A percentile compares a stretch with the other conserved stretches of the same genome.
Conservation (phyloP, 2,797 vertebrate species). For the Pangasius krempfi region DNA sequence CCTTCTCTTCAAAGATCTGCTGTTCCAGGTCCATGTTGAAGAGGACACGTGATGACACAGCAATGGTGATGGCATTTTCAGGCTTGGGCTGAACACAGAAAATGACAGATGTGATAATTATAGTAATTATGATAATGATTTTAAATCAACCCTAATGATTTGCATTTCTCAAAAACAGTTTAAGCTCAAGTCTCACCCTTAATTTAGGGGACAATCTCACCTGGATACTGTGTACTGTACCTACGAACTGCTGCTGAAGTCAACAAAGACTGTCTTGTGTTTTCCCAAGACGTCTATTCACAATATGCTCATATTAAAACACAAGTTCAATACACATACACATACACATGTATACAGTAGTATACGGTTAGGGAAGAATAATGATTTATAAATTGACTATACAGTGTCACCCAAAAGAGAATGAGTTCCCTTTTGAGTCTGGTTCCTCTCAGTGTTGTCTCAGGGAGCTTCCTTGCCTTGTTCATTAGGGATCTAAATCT, state of each 20-base stretch:
- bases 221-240: not conserved
- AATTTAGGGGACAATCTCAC: not conserved
- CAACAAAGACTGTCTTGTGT: not conserved
- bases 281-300: not conserved
- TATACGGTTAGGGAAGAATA: not conserved
- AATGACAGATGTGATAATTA: not conserved
- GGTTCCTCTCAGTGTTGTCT: not conserved
- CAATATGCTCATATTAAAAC: too few relatives aligned
- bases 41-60: slow-evolving; percentile 88
- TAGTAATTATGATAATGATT: not conserved
- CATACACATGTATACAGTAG: not conserved
- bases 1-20: slow-evolving; percentile 84
- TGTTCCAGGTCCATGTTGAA: slow-evolving; percentile 96
- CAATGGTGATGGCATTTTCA: slow-evolving; percentile 90
- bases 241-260: not conserved
- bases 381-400: not conserved
- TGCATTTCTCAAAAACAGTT: not conserved
- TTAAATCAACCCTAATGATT: not conserved
- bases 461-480: not conserved
- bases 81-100: slow-evolving; percentile 68
- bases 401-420: not conserved
- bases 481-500: not conserved
- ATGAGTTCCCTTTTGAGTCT: not conserved
- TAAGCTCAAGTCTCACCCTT: not conserved
- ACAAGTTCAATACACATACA: not conserved